Base-by-base conservation (phyloP, 2,888 invertebrate genomes). In the Hypomecis atomaria region DNA sequence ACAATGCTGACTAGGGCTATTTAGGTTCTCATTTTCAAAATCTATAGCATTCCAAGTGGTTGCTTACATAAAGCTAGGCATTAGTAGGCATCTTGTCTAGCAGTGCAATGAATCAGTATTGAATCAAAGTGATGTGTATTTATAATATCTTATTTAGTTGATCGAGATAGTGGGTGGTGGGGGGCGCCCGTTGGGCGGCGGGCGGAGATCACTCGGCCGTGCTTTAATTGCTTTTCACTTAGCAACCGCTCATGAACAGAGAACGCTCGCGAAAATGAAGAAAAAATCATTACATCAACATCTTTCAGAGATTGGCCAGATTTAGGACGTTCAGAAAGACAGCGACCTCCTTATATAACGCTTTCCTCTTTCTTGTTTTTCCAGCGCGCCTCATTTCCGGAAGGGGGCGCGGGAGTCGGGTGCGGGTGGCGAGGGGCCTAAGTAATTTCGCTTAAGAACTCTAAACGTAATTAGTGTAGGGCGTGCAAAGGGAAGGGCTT, bases 401-500 rank as follows among this genome's bases (percentile, higher is more conserved):
- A 82, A 83, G 89, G 88, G 87, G 87, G 86, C 82, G 86, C 81
- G 83, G 71, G 82, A 82, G 82, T 82, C 82, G 84, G 55, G 58
- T 81, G 84, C 86, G 91, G 88, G 91, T 85, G 87, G 88, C 83
- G 82, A 88, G 92, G 91, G 94, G 94, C 92, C 94, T 94, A 94
- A 94, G 94, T 94, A 94, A 94, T 94, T 94, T 94, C 93, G 93
- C 93, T 94, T 94, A 94, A 94, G 94, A 94, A 94, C 94, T 93
- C 94, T 94, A 94, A 94, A 94, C 94, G 94, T 94, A 94, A 94
- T 94, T 94, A 94, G 94, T 94, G 94, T 91, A 91, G 93, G 94
- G 94, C 93, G 93, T 92, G 93, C 93, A 90, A 91, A 92, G 93
- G 93, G 93, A 93, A 93, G 93, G 93, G 93, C 93, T 93, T 93